These are phyloP conservation scores for Natrix natrix DNA, from an alignment of 2,797 vertebrate genomes.

Conservation along the genomic window DNA sequence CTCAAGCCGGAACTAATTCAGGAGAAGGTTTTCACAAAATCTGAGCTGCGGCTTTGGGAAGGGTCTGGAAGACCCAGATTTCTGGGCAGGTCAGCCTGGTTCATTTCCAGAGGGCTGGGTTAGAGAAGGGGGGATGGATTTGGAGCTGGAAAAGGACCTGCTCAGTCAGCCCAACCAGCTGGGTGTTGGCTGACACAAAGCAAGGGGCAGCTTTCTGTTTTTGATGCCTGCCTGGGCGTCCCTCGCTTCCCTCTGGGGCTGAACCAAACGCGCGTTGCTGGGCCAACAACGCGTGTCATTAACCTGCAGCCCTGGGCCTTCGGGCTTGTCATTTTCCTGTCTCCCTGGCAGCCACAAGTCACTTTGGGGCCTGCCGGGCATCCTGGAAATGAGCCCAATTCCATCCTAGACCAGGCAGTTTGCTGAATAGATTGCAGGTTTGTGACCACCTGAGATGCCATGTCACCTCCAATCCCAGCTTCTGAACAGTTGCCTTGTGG, in stretches of 20 bases:
- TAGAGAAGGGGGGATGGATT: not conserved
- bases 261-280: conserved; percentile 13
- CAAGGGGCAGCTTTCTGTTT: not conserved
- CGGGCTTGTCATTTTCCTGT: not conserved
- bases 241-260: not conserved
- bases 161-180: too few species aligned
- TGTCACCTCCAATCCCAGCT: not conserved
- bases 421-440: not conserved
- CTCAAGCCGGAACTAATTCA: not conserved
- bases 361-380: not conserved
- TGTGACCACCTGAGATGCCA: not conserved
- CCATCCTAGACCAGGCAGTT: not conserved
- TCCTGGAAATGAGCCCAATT: accelerated
- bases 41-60: not conserved
- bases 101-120: too few species aligned
- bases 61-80: not conserved
- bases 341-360: not conserved
- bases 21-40: not conserved
- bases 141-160: not conserved
- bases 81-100: not conserved
- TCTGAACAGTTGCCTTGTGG: not conserved
- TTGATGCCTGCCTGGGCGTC: not conserved
- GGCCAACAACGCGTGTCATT: not conserved
- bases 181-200: not conserved
- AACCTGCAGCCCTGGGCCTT: not conserved